Base-by-base conservation (phyloP, 37 sponge, comb jelly and placozoan genomes). In the Beroe ovata region DNA sequence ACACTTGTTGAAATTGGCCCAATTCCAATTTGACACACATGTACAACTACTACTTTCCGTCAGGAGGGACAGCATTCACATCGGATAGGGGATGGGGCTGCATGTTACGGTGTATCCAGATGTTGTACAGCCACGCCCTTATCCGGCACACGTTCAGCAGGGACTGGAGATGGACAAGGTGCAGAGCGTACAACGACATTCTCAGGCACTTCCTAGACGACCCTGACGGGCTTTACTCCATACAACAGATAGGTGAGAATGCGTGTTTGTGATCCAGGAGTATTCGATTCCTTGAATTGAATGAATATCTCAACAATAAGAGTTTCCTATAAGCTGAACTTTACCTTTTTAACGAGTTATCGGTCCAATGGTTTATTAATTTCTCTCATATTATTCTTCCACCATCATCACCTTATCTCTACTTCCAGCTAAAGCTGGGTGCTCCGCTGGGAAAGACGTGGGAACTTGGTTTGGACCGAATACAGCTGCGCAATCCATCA, bases 381-480 rank as follows among this genome's bases (percentile, higher is more conserved):
- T n/a, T n/a, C n/a, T n/a, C n/a, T n/a, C n/a, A n/a, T n/a, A n/a
- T n/a, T n/a, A n/a, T n/a, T n/a, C n/a, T n/a, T n/a, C n/a, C n/a
- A n/a, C n/a, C n/a, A n/a, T n/a, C n/a, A n/a, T n/a, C n/a, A n/a
- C n/a, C n/a, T n/a, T n/a, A n/a, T n/a, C n/a, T n/a, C n/a, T 61
- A 61, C 21, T 61, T 16, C 3, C 84, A 77, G 84, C 84, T 16
- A 77, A 77, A 23, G 84, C 84, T 41, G 84, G 84, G 16, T 77
- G 84, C 47, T 77, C 84, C 22, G 84, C 84, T 19, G 84, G 84
- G 8, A 77, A 77, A 29, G 84, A 77, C 28, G 84, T 96, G 0
- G 96, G 99, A 25, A 92, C 95, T 34, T 99, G 99, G 99, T 94
- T 95, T 92, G 99, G 99, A 0, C 99, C 99, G 0, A 99, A 99